Conservation (phyloP, 2,797 vertebrate genomes). For the Acipenser transmontanus region DNA sequence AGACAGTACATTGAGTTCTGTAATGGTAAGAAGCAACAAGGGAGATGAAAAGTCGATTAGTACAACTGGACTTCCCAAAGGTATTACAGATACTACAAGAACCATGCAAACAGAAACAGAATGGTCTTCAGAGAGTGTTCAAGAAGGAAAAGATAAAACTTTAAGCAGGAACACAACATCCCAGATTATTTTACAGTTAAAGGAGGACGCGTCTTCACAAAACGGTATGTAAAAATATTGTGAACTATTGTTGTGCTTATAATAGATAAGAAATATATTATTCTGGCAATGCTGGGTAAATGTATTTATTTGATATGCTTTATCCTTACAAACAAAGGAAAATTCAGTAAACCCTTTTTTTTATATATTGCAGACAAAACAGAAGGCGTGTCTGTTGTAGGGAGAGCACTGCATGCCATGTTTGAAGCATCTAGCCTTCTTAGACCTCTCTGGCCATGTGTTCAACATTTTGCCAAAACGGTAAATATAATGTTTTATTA, state of each 20-base stretch:
- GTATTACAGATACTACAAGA: background rate
- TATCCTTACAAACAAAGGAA: too few relatives aligned
- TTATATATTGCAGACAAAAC: background rate
- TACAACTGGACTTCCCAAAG: background rate
- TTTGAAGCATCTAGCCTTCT: background rate
- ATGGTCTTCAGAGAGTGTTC: background rate
- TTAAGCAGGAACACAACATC: background rate
- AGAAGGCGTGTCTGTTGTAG: background rate
- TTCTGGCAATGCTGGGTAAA: too few relatives aligned
- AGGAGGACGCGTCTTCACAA: background rate
- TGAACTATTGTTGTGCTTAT: too few relatives aligned
- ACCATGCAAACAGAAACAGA: too few relatives aligned
- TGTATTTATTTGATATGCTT: too few relatives aligned
- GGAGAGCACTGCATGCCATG: background rate
- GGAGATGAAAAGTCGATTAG: background rate
- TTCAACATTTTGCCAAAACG: background rate
- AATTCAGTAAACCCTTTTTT: background rate
- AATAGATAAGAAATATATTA: too few relatives aligned
- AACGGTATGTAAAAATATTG: slow-evolving; percentile 1
- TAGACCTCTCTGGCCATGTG: background rate
- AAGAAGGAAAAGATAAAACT: background rate
- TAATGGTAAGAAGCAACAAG: too few relatives aligned
- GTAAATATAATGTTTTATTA: background rate
- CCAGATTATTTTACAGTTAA: background rate
- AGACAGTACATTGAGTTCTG: too few relatives aligned